Conservation (phyloP, 2,113 vertebrate species). For the Pardalotus punctatus region DNA sequence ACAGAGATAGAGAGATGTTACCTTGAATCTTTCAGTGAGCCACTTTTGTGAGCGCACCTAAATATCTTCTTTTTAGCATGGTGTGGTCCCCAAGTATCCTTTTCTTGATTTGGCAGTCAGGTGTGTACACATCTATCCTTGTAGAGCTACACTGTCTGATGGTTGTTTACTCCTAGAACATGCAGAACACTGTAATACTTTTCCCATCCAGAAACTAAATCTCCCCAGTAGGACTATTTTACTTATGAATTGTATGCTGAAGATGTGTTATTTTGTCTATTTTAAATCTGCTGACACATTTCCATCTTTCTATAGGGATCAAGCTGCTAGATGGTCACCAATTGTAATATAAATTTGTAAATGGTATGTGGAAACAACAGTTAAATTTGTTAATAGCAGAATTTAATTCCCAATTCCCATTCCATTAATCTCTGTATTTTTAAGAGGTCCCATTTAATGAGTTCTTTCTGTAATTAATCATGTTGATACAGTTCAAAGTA, state of each 20-base stretch:
- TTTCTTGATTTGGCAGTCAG: not conserved
- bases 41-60: not conserved
- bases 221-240: not conserved
- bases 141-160: not conserved
- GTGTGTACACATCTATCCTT: not conserved
- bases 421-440: slow-evolving; percentile 12
- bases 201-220: not conserved
- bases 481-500: not conserved
- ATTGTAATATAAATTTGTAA: not conserved
- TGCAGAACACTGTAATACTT: not conserved
- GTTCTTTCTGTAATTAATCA: slow-evolving; percentile 28
- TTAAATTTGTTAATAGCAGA: not conserved
- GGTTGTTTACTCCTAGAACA: not conserved
- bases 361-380: not conserved
- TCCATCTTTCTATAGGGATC: not conserved
- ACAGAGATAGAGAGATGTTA: not conserved
- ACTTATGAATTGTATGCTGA: not conserved
- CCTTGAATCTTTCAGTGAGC: not conserved
- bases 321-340: not conserved
- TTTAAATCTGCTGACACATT: not conserved
- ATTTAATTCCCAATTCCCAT: slow-evolving; percentile 1
- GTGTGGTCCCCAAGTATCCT: not conserved
- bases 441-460: slow-evolving; percentile 2
- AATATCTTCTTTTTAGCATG: not conserved
- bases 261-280: not conserved